phyloP scores from a whole-genome alignment of 2,113 vertebrate genomes.

The Struthio camelus region DNA sequence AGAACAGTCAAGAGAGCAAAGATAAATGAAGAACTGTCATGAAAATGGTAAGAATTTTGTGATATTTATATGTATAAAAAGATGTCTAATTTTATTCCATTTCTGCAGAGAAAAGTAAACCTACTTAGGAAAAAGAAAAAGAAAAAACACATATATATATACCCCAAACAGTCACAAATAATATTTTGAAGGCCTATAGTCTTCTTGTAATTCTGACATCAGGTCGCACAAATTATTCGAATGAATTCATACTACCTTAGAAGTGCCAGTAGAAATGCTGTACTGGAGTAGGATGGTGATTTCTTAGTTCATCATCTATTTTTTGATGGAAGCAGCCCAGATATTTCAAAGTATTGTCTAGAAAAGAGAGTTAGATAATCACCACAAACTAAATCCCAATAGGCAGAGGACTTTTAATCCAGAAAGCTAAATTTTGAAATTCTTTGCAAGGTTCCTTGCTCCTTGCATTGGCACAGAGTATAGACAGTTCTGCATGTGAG shows the following conservation, averaged over 20 bases:
- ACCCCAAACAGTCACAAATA: not conserved
- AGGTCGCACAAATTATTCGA: not conserved
- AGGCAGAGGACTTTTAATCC: not conserved
- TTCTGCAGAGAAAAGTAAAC: not conserved
- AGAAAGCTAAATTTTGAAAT: not conserved
- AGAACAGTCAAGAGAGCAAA: not conserved
- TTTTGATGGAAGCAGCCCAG: not conserved
- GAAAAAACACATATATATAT: not conserved
- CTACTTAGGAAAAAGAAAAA: not conserved
- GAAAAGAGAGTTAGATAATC: not conserved
- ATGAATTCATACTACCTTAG: not conserved
- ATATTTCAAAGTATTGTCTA: not conserved
- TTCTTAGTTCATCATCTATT: not conserved
- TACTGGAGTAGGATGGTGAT: not conserved
- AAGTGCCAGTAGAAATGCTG: not conserved
- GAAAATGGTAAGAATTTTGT: not conserved
- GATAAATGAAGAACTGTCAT: not conserved
- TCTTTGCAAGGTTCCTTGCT: not conserved
- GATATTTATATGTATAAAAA: not conserved
- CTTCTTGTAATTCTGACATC: not conserved
- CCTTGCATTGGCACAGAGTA: accelerated
- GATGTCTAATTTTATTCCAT: not conserved
- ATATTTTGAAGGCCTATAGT: not conserved
- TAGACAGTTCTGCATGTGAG: not conserved
- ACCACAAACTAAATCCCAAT: not conserved